Evolutionary conservation across 2,888 invertebrate species (phyloP).

Genomic region (Limnephilus rhombicus): DNA sequence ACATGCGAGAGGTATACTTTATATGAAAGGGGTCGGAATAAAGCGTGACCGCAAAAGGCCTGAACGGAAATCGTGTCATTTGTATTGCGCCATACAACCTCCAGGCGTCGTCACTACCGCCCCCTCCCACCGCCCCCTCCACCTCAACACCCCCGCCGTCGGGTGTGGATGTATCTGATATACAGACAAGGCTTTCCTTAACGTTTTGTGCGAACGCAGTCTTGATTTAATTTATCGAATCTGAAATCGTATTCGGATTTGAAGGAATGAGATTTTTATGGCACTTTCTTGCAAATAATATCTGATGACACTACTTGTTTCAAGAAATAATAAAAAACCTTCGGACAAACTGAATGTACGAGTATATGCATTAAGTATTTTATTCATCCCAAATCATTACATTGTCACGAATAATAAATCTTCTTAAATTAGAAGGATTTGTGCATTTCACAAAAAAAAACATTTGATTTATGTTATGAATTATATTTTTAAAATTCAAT

Average conservation of each 20-base stretch:
- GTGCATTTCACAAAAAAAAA: too few species aligned
- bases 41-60: constrained; percentile 46
- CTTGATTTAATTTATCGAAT: background rate
- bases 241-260: background rate
- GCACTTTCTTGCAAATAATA: background rate
- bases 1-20: constrained; percentile 10
- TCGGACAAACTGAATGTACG: background rate
- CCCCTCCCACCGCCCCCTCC: background rate
- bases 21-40: constrained; percentile 38
- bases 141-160: background rate
- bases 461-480: too few species aligned
- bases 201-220: background rate
- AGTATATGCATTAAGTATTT: too few species aligned
- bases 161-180: constrained; percentile 39
- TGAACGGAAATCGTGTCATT: constrained; percentile 48
- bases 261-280: background rate
- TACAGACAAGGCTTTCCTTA: constrained; percentile 31
- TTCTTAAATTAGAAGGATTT: too few species aligned
- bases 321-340: background rate
- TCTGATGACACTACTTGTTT: background rate
- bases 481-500: too few species aligned
- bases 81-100: constrained; percentile 45
- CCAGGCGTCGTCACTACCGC: constrained; percentile 27
- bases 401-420: too few species aligned
- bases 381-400: too few species aligned